These are phyloP conservation scores for Rhabdophis nuchalis DNA, from an alignment of 2,797 vertebrate species.

Conservation along the genomic window DNA sequence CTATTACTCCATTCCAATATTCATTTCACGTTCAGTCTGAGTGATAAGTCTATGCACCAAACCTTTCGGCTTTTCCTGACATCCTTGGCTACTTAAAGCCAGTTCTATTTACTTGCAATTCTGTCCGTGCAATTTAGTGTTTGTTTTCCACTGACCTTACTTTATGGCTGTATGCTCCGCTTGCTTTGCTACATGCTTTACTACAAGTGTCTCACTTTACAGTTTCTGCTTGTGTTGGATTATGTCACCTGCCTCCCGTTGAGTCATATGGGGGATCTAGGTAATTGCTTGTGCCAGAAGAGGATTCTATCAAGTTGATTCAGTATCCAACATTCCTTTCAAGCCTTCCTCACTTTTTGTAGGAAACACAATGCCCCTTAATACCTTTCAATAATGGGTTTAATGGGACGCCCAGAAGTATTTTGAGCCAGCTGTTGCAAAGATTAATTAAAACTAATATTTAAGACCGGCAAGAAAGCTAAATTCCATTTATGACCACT, in stretches of 20 bases:
- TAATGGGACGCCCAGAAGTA: neutral
- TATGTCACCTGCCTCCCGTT: neutral
- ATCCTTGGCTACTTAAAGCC: neutral
- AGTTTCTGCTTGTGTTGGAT: no score
- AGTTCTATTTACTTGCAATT: neutral
- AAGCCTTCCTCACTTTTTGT: neutral
- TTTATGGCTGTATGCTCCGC: neutral
- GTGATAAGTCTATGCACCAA: neutral
- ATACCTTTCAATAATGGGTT: neutral
- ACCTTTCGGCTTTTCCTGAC: neutral
- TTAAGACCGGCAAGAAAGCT: conserved; percentile 20
- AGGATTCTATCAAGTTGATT: neutral
- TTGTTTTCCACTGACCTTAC: neutral
- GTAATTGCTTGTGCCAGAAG: neutral
- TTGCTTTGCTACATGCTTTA: neutral
- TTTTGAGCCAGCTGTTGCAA: conserved; percentile 17
- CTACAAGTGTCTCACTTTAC: neutral
- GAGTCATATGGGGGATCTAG: neutral
- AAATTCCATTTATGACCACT: conserved; percentile 27
- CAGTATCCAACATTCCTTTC: neutral
- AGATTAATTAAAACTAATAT: conserved; percentile 38
- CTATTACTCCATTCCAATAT: neutral
- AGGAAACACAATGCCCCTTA: neutral
- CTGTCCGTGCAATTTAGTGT: neutral
- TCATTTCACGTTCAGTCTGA: neutral